These are phyloP conservation scores for Enhydra lutris DNA, from an alignment of 2,113 vertebrate genomes.

Conservation along the genomic window DNA sequence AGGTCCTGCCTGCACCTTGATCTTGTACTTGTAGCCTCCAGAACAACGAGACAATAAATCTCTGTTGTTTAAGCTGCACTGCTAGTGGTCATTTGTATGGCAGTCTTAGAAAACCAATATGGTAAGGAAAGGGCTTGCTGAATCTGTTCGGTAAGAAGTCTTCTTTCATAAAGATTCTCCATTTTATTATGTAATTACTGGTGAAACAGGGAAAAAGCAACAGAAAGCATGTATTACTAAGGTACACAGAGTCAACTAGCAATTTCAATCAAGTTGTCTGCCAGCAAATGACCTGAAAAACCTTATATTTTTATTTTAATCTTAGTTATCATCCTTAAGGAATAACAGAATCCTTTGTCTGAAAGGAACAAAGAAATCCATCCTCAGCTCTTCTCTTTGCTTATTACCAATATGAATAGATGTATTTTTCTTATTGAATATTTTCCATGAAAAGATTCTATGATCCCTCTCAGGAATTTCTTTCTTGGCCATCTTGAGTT, in stretches of 20 bases:
- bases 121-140: neutral
- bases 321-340: neutral
- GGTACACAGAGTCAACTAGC: neutral
- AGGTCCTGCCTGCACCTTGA: neutral
- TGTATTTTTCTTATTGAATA: neutral
- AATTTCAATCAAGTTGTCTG: neutral
- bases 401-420: neutral
- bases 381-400: neutral
- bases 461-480: neutral
- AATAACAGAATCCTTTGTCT: neutral
- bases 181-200: slow-evolving; percentile 31
- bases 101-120: neutral
- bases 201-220: neutral
- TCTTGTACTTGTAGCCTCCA: neutral
- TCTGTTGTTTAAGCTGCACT: neutral
- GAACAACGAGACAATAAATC: neutral
- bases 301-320: neutral
- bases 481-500: neutral
- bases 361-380: neutral
- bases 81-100: neutral
- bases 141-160: neutral
- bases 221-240: neutral
- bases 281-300: neutral
- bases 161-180: neutral
- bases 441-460: neutral